phyloP scores from a whole-genome alignment of 2,888 invertebrate genomes.

The Athripsodes cinereus region DNA sequence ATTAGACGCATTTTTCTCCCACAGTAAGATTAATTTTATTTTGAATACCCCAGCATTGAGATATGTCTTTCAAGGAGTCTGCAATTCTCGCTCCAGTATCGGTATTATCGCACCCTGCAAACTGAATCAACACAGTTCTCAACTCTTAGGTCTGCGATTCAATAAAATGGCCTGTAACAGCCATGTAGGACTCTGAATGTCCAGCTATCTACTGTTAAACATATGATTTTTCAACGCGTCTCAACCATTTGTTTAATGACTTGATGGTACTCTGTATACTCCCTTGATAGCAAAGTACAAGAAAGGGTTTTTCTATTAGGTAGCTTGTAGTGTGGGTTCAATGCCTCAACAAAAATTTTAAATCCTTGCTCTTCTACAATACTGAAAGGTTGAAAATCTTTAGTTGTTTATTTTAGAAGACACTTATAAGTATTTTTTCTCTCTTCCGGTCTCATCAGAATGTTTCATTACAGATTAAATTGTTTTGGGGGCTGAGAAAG shows the following conservation, averaged over 20 bases:
- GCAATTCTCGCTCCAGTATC: background rate
- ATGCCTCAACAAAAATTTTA: background rate
- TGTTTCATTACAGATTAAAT: background rate
- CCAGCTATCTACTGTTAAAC: background rate
- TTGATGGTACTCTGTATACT: background rate
- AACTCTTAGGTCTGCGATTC: background rate
- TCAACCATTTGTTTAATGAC: background rate
- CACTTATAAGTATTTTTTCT: background rate
- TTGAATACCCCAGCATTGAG: background rate
- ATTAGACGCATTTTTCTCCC: background rate
- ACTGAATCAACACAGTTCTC: background rate
- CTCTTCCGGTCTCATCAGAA: background rate
- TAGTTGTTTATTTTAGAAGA: background rate
- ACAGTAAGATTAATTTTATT: background rate
- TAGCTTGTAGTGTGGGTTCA: background rate
- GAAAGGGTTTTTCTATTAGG: background rate
- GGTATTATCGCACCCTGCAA: background rate
- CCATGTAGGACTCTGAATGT: slow-evolving; percentile 1
- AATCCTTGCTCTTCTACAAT: background rate
- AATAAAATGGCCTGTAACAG: background rate
- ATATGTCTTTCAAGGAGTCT: background rate
- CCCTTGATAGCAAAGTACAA: background rate
- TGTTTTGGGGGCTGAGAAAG: background rate
- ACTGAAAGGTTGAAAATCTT: slow-evolving; percentile 5
- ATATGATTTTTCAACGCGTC: background rate